Conservation (phyloP, 2,797 vertebrate genomes). For the Artibeus lituratus region DNA sequence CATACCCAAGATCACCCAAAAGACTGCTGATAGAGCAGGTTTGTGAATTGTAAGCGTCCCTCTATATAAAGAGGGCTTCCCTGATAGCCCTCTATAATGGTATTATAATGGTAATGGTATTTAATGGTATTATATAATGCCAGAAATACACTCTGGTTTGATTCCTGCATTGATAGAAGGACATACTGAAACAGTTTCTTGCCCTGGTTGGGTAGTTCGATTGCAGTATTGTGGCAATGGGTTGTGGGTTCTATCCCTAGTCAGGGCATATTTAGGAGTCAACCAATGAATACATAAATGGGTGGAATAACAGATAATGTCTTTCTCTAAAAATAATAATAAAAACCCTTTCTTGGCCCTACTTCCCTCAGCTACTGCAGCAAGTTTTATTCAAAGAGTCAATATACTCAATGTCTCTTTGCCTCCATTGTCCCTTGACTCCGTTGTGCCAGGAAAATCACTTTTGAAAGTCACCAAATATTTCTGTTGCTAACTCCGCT, state of each 20-base stretch:
- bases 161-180: background rate
- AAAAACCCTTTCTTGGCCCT: background rate
- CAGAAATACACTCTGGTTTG: background rate
- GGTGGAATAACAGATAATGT: too few species aligned
- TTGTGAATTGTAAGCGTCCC: background rate
- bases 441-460: background rate
- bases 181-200: background rate
- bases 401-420: background rate
- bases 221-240: too few species aligned
- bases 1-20: background rate
- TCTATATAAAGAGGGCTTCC: background rate
- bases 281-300: too few species aligned
- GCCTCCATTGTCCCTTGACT: background rate
- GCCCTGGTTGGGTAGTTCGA: too few species aligned
- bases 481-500: background rate
- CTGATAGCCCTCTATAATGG: background rate
- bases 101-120: too few species aligned
- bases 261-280: too few species aligned
- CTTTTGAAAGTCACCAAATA: background rate
- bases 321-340: too few species aligned
- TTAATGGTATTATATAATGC: background rate
- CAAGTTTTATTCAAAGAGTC: background rate
- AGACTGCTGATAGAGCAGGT: background rate
- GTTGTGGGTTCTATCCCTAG: too few species aligned
- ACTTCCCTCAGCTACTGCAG: background rate